Base-by-base conservation (phyloP, 2,113 vertebrate species). In the Odocoileus virginianus region DNA sequence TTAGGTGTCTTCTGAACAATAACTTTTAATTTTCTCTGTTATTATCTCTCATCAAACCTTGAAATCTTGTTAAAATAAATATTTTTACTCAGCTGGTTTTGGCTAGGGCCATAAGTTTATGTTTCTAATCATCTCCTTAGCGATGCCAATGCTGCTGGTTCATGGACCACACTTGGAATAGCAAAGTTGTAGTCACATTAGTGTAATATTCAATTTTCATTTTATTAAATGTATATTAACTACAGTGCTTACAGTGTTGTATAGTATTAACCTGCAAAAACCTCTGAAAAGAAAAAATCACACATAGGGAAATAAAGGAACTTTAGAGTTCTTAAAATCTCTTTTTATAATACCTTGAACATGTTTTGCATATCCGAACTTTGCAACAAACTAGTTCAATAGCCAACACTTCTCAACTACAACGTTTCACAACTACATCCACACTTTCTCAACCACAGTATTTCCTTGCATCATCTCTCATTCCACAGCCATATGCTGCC, bases 1-100 rank as follows among this genome's bases (percentile, higher is more conserved):
- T 96, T 85, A 78, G 5, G 3, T 93, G 40, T 91, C 11, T 82
- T 81, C 13, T 60, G 15, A 4, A 88, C 17, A 92, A 91, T 27
- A 91, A 60, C 19, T 58, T 89, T 83, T 79, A 94, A 94, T 95
- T 92, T 97, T 83, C 45, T 43, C 33, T 97, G 2, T 58, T 92
- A 85, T 87, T 85, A 76, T 85, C 25, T 91, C 40, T 91, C 17
- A 82, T 47, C 50, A 96, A 89, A 88, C 36, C 2, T 50, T 91
- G 71, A 87, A 94, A 94, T 5, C 8, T 90, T 92, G 28, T 76
- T 89, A 81, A 79, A 87, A 95, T 74, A 96, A 91, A 52, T 61
- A 84, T 93, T 93, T 98, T 96, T 7, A 86, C 86, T 95, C 23
- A 64, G 1, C 61, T 67, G 5, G 9, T 36, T n/a, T 91, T 45